These are phyloP conservation scores for Pipa parva DNA, from an alignment of 2,113 vertebrate species.

Conservation along the genomic window DNA sequence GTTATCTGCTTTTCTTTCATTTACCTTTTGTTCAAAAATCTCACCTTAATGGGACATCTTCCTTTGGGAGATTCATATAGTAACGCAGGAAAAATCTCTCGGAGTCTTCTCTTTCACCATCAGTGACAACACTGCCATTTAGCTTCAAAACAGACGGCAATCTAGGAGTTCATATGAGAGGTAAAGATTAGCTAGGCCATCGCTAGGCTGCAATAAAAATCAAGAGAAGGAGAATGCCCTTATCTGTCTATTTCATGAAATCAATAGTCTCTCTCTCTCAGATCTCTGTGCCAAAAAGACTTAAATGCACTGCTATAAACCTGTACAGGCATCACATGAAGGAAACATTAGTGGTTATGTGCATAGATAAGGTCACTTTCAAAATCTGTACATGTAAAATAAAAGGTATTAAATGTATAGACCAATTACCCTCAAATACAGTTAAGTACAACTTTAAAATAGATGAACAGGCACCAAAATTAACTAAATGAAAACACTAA, in stretches of 20 bases:
- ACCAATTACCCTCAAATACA: no score
- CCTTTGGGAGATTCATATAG: slow-evolving; percentile 77
- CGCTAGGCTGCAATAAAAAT: slow-evolving; percentile 3
- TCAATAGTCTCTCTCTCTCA: slow-evolving; percentile 26
- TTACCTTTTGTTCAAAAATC: slow-evolving; percentile 25
- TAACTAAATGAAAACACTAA: no score
- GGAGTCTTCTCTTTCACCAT: slow-evolving; percentile 86
- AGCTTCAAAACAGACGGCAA: slow-evolving; percentile 81
- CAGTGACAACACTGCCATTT: slow-evolving; percentile 81
- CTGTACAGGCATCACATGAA: not conserved
- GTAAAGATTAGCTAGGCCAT: slow-evolving; percentile 21
- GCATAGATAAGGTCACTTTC: slow-evolving; percentile 8
- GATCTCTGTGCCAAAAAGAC: slow-evolving; percentile 19
- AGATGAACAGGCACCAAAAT: no score
- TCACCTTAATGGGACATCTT: slow-evolving; percentile 83
- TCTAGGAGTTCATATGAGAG: slow-evolving; percentile 56
- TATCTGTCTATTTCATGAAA: slow-evolving; percentile 29
- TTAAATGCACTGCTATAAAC: slow-evolving; percentile 13
- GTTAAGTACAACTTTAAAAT: no score
- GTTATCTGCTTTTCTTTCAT: slow-evolving; percentile 5
- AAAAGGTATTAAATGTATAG: no score
- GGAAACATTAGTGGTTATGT: slow-evolving; percentile 12
- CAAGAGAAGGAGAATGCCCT: slow-evolving; percentile 19
- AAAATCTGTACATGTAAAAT: slow-evolving; percentile 1
- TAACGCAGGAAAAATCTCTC: slow-evolving; percentile 94